Evolutionary conservation across 2,888 invertebrate genomes (phyloP).

Genomic region (Acrobasis repandana): DNA sequence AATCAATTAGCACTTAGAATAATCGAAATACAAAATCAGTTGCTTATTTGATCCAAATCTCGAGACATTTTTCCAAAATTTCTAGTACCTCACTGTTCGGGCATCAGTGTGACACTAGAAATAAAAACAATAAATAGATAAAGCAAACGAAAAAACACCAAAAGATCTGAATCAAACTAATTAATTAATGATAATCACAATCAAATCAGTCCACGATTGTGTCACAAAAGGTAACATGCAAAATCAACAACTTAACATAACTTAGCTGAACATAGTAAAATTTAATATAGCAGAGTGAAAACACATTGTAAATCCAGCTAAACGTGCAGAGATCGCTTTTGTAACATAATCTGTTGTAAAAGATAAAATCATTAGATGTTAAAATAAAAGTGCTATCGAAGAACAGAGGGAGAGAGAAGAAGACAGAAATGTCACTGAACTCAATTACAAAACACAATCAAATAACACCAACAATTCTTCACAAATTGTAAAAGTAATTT

Average conservation of each 20-base stretch:
- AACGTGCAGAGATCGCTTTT: constrained; percentile 45
- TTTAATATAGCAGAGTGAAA: neutral
- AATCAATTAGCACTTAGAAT: constrained; percentile 20
- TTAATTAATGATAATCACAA: constrained; percentile 29
- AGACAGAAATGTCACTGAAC: constrained; percentile 33
- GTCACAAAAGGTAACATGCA: constrained; percentile 58
- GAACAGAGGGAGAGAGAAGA: constrained; percentile 27
- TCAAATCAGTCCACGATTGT: constrained; percentile 47
- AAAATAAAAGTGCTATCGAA: constrained; percentile 34
- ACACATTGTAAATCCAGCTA: neutral
- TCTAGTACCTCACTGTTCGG: constrained; percentile 58
- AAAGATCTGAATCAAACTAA: constrained; percentile 42
- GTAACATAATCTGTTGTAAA: constrained; percentile 45
- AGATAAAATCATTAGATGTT: constrained; percentile 38
- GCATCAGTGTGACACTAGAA: constrained; percentile 52
- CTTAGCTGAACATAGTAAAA: neutral
- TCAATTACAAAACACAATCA: constrained; percentile 34
- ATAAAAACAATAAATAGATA: constrained; percentile 28
- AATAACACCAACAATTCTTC: neutral
- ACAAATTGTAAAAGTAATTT: constrained; percentile 17
- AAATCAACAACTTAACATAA: constrained; percentile 32
- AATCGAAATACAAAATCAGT: constrained; percentile 30
- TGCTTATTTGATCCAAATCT: constrained; percentile 34
- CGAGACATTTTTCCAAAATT: constrained; percentile 32
- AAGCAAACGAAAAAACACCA: constrained; percentile 31